phyloP scores from a whole-genome alignment of 2,113 vertebrate genomes.

The Oreochromis tanganicae region DNA sequence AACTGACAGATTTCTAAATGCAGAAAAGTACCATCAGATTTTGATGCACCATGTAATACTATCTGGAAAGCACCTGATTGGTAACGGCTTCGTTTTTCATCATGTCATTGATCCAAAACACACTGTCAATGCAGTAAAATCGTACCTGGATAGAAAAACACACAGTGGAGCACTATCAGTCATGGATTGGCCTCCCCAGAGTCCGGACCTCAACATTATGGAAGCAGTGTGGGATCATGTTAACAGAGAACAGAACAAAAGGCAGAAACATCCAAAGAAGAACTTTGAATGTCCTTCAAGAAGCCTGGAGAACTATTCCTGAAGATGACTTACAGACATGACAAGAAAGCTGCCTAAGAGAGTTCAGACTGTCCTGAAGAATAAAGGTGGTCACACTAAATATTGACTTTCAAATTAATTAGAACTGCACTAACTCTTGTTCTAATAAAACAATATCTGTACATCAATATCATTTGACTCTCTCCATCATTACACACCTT shows the following conservation, averaged over 20 bases:
- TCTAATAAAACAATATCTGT: neutral
- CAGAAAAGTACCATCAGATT: neutral
- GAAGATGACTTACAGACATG: neutral
- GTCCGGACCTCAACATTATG: rapidly evolving
- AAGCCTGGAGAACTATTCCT: neutral
- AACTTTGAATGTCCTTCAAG: neutral
- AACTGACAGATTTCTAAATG: neutral
- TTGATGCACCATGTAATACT: neutral
- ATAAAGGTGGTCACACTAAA: neutral
- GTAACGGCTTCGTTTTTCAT: neutral
- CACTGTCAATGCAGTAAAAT: neutral
- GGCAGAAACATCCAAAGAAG: neutral
- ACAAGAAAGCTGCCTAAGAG: neutral
- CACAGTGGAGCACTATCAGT: neutral
- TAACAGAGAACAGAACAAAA: neutral
- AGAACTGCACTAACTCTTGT: neutral
- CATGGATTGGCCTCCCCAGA: neutral
- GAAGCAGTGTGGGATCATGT: neutral
- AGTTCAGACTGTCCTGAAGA: neutral
- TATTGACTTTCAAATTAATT: neutral
- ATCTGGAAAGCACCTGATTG: neutral
- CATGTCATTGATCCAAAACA: neutral
- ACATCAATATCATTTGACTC: neutral
- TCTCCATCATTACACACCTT: too few species aligned
- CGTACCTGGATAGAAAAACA: neutral